Base-by-base conservation (phyloP, 92 coral and sea anemone species). In the Epizoanthus ramosus region DNA sequence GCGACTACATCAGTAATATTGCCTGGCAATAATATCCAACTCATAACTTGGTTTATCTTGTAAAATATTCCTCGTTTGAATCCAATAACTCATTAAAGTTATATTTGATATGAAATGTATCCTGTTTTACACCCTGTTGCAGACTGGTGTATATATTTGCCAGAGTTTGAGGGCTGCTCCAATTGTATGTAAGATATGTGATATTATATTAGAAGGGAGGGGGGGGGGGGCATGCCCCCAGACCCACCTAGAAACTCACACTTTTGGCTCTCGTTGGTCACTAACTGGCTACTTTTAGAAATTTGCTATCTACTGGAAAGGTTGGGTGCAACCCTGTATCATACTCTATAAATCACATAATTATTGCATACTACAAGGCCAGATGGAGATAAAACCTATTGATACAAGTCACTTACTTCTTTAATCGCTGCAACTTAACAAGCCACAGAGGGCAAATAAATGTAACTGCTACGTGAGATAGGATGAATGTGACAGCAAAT, bases 381-480 rank as follows among this genome's bases (percentile, higher is more conserved):
- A 43, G 50, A 10, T 5, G 50, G 31, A 28, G 9, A 43, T 43
- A 43, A 43, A 1, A 43, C 50, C 50, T 43, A 50, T 0, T 50
- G 54, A 50, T 50, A 12, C 15, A 50, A 50, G 15, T 9, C 21
- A 54, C 97, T 91, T 90, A 95, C 98, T 95, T 92, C 85, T 93
- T 93, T 33, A 89, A 88, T 71, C 88, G 70, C 63, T 95, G 98
- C 21, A 93, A 86, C 71, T 87, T 86, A n/a, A 95, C 84, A 39
- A 96, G 88, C 98, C 98, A 96, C 41, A 91, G 84, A 2, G 98
- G 98, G 64, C 98, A 96, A 5, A 87, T 63, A 41, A 96, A 80
- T 9, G 95, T 96, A 43, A 96, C 94, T 4, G 98, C 91, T 18
- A 90, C 21, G 84, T 93, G 96, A 1, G 88, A 91, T 69, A 96